phyloP scores from a whole-genome alignment of 2,888 invertebrate species.

The Trachelus stipa region DNA sequence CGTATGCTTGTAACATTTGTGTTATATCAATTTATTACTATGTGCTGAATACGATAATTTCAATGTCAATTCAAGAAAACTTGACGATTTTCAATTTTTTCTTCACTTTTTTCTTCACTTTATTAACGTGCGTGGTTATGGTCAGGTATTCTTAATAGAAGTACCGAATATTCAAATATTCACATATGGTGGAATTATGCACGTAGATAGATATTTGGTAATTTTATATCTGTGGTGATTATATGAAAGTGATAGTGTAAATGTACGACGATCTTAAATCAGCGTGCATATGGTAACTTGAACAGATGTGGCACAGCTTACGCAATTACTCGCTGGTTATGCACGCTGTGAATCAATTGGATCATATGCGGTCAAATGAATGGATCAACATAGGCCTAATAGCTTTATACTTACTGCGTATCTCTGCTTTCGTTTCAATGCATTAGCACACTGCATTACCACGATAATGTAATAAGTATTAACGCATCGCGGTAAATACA shows the following conservation, averaged over 20 bases:
- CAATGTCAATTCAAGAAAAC: neutral
- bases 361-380: constrained; percentile 35
- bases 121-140: neutral
- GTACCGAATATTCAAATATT: neutral
- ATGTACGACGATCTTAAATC: neutral
- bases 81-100: neutral
- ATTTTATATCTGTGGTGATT: neutral
- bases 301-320: constrained; percentile 18
- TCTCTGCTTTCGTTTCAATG: neutral
- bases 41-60: neutral
- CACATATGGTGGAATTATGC: neutral
- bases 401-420: constrained; percentile 29
- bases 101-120: neutral
- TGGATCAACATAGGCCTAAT: constrained; percentile 35
- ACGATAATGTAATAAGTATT: neutral
- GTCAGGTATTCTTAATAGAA: neutral
- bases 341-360: constrained; percentile 37
- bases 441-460: neutral
- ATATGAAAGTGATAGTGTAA: neutral
- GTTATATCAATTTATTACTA: neutral
- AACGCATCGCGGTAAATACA: neutral
- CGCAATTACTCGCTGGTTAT: constrained; percentile 35
- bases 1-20: neutral
- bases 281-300: neutral
- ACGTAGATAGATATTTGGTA: neutral